Conservation (phyloP, 2,888 invertebrate genomes). For the Chorisops tibialis region DNA sequence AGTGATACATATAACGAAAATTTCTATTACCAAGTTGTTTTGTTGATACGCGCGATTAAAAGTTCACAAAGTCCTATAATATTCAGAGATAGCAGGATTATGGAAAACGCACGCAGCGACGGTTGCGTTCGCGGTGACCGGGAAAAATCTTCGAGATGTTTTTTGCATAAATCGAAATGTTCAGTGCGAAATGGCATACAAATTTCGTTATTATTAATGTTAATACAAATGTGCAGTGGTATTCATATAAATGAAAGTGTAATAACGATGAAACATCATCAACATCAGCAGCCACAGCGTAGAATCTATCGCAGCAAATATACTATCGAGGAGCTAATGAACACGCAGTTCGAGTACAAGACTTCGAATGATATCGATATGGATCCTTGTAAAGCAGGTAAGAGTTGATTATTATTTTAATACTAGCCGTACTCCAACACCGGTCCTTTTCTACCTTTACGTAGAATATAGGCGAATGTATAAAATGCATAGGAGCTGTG, state of each 20-base stretch:
- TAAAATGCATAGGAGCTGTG: too few species aligned
- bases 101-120: too few species aligned
- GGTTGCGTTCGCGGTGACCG: too few species aligned
- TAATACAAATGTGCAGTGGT: constrained; percentile 2
- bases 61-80: too few species aligned
- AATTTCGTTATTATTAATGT: constrained; percentile 1
- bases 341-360: constrained; percentile 62
- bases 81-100: too few species aligned
- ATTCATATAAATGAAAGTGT: constrained; percentile 24
- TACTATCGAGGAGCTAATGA: constrained; percentile 67
- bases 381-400: constrained; percentile 86
- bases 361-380: constrained; percentile 73
- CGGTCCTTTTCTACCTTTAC: too few species aligned
- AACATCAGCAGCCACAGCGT: constrained; percentile 29
- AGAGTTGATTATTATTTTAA: too few species aligned
- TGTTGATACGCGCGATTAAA: too few species aligned
- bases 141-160: neutral
- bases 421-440: too few species aligned
- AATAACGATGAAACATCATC: constrained; percentile 29
- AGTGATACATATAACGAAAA: too few species aligned
- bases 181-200: neutral
- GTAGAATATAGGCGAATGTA: too few species aligned
- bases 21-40: too few species aligned
- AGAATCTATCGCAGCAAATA: constrained; percentile 50
- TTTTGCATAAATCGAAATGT: constrained; percentile 10